Evolutionary conservation across 1,140 invertebrate genomes (phyloP).

Genomic region (Drosophila nasuta): DNA sequence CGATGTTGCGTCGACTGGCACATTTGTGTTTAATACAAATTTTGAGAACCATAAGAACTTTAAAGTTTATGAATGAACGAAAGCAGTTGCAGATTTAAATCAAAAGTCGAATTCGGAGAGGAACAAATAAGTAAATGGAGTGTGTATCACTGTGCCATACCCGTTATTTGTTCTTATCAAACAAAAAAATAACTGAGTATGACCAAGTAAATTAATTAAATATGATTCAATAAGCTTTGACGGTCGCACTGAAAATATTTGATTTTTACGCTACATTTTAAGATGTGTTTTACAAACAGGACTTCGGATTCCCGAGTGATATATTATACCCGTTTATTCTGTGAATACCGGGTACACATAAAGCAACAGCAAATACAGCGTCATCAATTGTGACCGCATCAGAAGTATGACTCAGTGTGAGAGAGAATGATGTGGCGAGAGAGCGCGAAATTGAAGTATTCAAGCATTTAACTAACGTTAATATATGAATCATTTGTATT

Average conservation of each 20-base stretch:
- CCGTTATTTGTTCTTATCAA: not conserved
- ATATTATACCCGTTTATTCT: too few relatives aligned
- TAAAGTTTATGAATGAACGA: conserved; percentile 65
- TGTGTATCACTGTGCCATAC: not conserved
- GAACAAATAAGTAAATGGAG: conserved; percentile 4
- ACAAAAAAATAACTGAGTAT: too few relatives aligned
- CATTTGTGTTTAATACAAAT: conserved; percentile 33
- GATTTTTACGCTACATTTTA: too few relatives aligned
- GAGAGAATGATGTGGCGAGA: conserved; percentile 14
- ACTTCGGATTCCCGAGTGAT: too few relatives aligned
- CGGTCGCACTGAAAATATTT: too few relatives aligned
- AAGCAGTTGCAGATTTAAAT: conserved; percentile 31
- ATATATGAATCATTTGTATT: not conserved
- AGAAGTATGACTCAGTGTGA: conserved; percentile 7
- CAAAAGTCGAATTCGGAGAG: conserved; percentile 45
- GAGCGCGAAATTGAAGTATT: conserved; percentile 1
- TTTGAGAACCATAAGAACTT: conserved; percentile 56
- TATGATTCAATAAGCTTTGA: too few relatives aligned
- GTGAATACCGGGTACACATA: not conserved
- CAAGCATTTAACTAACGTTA: too few relatives aligned
- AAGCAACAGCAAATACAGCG: conserved; percentile 20
- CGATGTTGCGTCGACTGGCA: conserved; percentile 17
- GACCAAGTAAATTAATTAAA: too few relatives aligned
- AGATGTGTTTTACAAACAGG: too few relatives aligned
- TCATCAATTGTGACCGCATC: not conserved